phyloP scores from a whole-genome alignment of 2,888 invertebrate species.

The Myopa tessellatipennis region DNA sequence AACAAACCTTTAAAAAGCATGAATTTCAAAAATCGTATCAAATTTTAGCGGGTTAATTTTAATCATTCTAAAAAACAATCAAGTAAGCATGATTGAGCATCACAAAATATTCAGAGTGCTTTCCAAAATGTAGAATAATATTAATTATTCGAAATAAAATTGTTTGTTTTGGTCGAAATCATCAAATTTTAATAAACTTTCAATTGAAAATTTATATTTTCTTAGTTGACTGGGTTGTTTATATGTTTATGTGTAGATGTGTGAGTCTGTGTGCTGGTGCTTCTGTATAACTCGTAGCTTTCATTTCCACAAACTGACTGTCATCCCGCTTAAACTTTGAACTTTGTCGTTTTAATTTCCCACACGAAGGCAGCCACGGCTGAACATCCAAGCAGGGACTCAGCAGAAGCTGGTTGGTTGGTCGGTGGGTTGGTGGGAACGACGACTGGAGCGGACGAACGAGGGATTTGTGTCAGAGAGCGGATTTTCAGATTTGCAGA shows the following conservation, averaged over 20 bases:
- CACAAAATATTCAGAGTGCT: too few relatives aligned
- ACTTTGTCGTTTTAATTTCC: constrained; percentile 67
- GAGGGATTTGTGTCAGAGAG: constrained; percentile 8
- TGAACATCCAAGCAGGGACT: constrained; percentile 51
- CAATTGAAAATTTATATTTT: too few relatives aligned
- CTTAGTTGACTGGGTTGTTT: not conserved
- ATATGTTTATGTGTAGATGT: not conserved
- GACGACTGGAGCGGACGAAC: not conserved
- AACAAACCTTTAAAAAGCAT: too few relatives aligned
- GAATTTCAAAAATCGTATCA: too few relatives aligned
- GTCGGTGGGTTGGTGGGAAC: not conserved
- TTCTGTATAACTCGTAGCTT: constrained; percentile 29
- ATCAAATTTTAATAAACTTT: too few relatives aligned
- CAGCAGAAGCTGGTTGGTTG: constrained; percentile 32
- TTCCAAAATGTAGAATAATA: too few relatives aligned
- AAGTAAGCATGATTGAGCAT: too few relatives aligned
- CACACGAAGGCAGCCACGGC: constrained; percentile 41
- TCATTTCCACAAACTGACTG: constrained; percentile 59
- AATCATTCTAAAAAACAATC: too few relatives aligned
- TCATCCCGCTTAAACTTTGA: constrained; percentile 66
- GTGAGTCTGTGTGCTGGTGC: constrained; percentile 5
- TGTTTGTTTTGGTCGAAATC: too few relatives aligned
- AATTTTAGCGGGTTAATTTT: too few relatives aligned
- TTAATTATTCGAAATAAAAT: too few relatives aligned
- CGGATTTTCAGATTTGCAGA: constrained; percentile 33